Percentiles rank a stretch among this genome's conserved stretches.
Evolutionary conservation across 2,797 vertebrate species (phyloP).

Genomic region (Diplodus puntazzo): DNA sequence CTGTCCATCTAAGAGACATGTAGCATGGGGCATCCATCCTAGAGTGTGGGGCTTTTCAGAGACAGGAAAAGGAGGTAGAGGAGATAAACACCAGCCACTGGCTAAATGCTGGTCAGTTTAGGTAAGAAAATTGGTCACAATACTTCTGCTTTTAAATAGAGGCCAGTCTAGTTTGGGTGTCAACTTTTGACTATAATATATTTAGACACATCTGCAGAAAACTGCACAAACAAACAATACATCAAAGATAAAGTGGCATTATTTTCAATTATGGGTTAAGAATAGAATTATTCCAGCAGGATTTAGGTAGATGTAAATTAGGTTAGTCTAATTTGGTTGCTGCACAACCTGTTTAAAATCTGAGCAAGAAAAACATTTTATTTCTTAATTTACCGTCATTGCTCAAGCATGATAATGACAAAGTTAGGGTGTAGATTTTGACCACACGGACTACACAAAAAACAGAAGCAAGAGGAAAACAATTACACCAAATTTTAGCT

Average conservation of each 20-base stretch:
- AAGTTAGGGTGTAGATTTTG: neutral
- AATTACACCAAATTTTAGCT: neutral
- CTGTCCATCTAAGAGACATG: slow-evolving; percentile 66
- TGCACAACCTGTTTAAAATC: neutral
- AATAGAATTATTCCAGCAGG: neutral
- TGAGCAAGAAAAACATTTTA: neutral
- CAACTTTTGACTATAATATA: neutral
- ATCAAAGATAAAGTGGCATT: neutral
- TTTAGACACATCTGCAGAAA: neutral
- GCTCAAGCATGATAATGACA: neutral
- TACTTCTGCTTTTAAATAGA: neutral
- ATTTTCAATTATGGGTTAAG: neutral
- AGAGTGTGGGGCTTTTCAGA: slow-evolving; percentile 65
- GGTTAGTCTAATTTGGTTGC: neutral
- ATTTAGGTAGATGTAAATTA: neutral
- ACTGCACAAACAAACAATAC: neutral
- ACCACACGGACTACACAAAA: slow-evolving; percentile 2
- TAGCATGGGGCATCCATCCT: slow-evolving; percentile 72
- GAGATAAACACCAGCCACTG: slow-evolving; percentile 48
- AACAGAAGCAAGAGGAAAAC: slow-evolving; percentile 5
- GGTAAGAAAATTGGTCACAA: slow-evolving; percentile 8
- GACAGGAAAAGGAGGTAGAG: slow-evolving; percentile 70
- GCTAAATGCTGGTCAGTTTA: slow-evolving; percentile 25
- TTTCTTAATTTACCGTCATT: neutral
- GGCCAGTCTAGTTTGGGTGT: neutral